These are phyloP conservation scores for Copsychus sechellarum DNA, from an alignment of 2,113 vertebrate genomes.

Conservation along the genomic window DNA sequence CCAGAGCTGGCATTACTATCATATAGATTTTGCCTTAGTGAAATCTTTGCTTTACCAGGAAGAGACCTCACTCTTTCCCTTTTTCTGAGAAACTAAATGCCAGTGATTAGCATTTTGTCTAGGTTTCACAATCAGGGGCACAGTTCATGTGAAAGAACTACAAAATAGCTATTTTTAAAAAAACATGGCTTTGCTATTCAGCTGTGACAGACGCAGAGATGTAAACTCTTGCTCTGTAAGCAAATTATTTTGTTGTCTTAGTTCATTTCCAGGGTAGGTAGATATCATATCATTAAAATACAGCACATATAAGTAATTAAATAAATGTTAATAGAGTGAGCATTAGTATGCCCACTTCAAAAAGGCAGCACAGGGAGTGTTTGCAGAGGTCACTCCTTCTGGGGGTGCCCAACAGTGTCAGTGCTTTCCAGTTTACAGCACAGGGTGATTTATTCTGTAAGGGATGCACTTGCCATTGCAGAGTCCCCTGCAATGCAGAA, in stretches of 20 bases:
- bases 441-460: rapidly evolving
- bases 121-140: not conserved
- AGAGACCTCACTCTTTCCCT: not conserved
- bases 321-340: not conserved
- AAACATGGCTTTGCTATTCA: not conserved
- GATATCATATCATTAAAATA: not conserved
- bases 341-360: not conserved
- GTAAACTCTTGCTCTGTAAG: not conserved
- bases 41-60: not conserved
- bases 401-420: not conserved
- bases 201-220: not conserved
- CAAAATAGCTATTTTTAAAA: not conserved
- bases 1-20: not conserved
- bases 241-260: not conserved
- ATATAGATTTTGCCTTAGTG: not conserved
- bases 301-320: not conserved
- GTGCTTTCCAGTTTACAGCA: not conserved
- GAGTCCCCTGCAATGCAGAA: not conserved
- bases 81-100: not conserved
- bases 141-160: not conserved
- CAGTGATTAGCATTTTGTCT: not conserved
- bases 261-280: not conserved
- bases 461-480: not conserved
- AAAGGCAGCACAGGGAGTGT: not conserved
- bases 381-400: not conserved